Base-by-base conservation (phyloP, 1,140 invertebrate genomes). In the Carposina sasakii region DNA sequence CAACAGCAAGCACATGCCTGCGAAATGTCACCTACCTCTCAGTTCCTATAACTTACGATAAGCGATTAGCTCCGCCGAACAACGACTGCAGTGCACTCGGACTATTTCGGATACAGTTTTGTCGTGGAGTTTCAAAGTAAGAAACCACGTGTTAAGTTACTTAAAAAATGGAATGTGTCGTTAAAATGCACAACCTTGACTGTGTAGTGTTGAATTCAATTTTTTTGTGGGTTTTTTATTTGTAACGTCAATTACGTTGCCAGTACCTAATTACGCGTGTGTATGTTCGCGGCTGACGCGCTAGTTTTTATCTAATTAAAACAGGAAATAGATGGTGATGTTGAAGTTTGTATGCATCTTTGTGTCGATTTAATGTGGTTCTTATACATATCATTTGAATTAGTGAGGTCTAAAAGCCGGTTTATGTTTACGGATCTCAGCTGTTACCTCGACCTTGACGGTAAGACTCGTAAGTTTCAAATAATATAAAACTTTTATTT, bases 101-200 rank as follows among this genome's bases (percentile, higher is more conserved):
- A 53, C 54, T 55, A 52, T 53, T 60, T 58, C 57, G 41, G 49
- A 30, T 40, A 52, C 34, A 45, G 48, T 53, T 65, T 61, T 59
- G 48, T 41, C 52, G 62, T 65, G 64, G 60, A 63, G 52, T 73
- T 67, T 65, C 56, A 43, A 46, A 68, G 63, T 69, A 62, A 61
- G 56, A 36, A 19, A 30, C 15, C 2, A 30, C 13, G 28, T 45
- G 45, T 62, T 52, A 52, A 19, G 28, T 59, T 49, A 55, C 57
- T 54, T n/a, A 60, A 60, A 67, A 67, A 70, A 75, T 75, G 71
- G 69, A 81, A 71, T 81, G 75, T 81, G 75, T 75, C 69, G 67
- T 75, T 76, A 60, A 67, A 73, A 67, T 66, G 60, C 60, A 53
- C 58, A 60, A 62, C 74, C 74, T 76, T 79, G 69, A 60, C 45